Conservation (phyloP, 2,797 vertebrate species). For the Graptemys geographica region DNA sequence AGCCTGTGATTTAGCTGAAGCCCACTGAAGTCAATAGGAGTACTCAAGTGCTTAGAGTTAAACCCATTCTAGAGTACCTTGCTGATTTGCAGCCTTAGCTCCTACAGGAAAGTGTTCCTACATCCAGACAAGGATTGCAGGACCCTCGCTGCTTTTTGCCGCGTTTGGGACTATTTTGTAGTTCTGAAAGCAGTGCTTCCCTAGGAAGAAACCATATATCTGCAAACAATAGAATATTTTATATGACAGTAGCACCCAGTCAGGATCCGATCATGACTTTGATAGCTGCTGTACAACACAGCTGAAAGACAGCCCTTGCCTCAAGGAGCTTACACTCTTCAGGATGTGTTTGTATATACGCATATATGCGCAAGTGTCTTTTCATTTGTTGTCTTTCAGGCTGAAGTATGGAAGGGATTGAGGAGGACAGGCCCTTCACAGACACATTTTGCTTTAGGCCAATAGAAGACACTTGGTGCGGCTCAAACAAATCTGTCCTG, state of each 20-base stretch:
- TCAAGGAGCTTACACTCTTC: neutral
- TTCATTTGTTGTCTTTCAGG: neutral
- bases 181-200: neutral
- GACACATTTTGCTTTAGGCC: neutral
- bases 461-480: neutral
- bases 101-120: neutral
- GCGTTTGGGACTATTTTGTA: neutral
- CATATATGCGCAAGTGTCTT: neutral
- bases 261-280: neutral
- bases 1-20: neutral
- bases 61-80: neutral
- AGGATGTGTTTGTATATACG: neutral
- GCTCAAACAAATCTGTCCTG: neutral
- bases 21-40: neutral
- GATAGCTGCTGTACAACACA: neutral
- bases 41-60: neutral
- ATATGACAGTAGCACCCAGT: neutral
- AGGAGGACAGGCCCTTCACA: neutral
- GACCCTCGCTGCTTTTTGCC: neutral
- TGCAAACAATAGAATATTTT: neutral
- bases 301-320: neutral
- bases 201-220: neutral
- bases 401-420: neutral
- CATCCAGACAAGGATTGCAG: neutral
- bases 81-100: neutral